Evolutionary conservation across 2,888 invertebrate genomes (phyloP), one percentile per base, ranked within the genome.

Genomic region (Diplolepis rosae): DNA sequence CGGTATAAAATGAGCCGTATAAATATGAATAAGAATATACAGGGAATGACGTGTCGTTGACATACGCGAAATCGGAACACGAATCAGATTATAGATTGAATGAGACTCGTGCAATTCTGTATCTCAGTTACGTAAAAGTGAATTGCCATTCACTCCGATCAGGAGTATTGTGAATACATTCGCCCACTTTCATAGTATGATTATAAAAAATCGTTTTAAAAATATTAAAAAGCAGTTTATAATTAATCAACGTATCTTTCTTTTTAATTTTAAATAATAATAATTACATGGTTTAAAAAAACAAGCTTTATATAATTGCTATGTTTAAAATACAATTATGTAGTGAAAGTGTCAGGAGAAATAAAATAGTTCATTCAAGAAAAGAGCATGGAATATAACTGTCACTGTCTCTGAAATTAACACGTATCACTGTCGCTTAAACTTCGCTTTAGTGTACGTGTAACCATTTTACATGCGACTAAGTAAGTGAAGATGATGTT

Each of bases 351-450:
- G 45, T 45, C 45, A 45, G 18, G 18, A 18, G 15, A 45, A 45
- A 45, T 45, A 18, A 45, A 15, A 45, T 45, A 15, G 18, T 18
- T 45, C 7, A 18, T 2, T 18, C 3, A 45, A 51, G 24, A 61
- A 32, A 39, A 35, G 56, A 24, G 24, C 32, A 24, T 39, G 32
- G 24, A 35, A 61, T 35, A 32, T 61, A 61, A 61, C 56, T 61
- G 35, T 61, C 56, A 35, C 39, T 39, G 5, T 22, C 56, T 22
- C 35, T 13, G 35, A 22, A 39, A 61, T 61, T 61, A 61, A 39
- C 56, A 39, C 56, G 35, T 22, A 61, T 61, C 35, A 39, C 56
- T 61, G 56, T 61, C 56, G 22, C 39, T 61, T 39, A 61, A 24
- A 35, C 56, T 22, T 61, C 35, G 35, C 24, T 27, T 39, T 24